Base-by-base conservation (phyloP, 2,797 vertebrate genomes). In the Poecile montanus region DNA sequence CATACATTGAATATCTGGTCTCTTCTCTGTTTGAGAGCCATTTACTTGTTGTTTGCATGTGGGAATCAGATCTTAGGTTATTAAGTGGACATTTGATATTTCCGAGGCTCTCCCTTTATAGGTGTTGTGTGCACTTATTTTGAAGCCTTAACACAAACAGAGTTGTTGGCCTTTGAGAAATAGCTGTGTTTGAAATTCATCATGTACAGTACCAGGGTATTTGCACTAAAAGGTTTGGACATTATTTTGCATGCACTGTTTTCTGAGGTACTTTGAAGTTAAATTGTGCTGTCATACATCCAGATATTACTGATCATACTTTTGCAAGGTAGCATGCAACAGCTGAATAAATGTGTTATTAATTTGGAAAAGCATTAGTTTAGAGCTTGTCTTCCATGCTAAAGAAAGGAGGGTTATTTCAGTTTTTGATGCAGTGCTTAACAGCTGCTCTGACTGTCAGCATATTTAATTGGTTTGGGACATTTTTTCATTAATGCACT, bases 311-410 rank as follows among this genome's bases (percentile, higher is more conserved):
- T 50, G 66, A 75, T 66, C 32, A 7, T 63, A 50, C 53, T 71
- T 82, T 40, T 67, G 67, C 57, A 71, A 58, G 72, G 44, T 48
- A 83, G 71, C 38, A 34, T 89, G 50, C 57, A 71, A 51, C 62
- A 93, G 58, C 23, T 50, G 78, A 90, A 34, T 80, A 57, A 87
- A 72, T 89, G 65, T 80, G 29, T 78, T 94, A 78, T 44, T 91
- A 72, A 82, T 81, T 84, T 91, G 40, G 56, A 88, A 89, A 88
- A 61, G 30, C 44, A 44, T 79, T 88, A 30, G 53, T 90, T 75
- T 89, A 82, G 77, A 83, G 42, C 77, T 82, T 77, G 40, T 87
- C 60, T 86, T 87, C 32, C 45, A 34, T 90, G 66, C 57, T 82
- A 10, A 65, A 60, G 88, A 75, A 65, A 51, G 48, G 45, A 91